phyloP scores from a whole-genome alignment of 2,797 vertebrate species.

The Poecile montanus region DNA sequence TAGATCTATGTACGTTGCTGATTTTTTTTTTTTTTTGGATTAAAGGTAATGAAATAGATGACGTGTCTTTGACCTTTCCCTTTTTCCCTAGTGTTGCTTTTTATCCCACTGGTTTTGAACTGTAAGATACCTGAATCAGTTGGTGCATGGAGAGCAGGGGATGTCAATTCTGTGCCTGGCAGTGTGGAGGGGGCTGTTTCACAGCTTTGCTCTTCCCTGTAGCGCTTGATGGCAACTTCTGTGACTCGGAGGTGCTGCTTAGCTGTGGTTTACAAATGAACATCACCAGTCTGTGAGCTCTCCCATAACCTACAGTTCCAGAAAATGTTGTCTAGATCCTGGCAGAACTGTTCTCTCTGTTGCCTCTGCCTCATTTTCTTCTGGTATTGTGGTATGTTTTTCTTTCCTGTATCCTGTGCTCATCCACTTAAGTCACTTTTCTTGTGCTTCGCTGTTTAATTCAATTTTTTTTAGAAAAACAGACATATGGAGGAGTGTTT shows the following conservation, averaged over 20 bases:
- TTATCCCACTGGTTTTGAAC: not conserved
- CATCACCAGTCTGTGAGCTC: not conserved
- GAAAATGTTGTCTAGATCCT: not conserved
- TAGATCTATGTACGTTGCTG: not conserved
- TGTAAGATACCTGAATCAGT: not conserved
- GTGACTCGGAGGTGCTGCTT: not conserved
- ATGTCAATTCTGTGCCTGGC: not conserved
- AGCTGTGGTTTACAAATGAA: not conserved
- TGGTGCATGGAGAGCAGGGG: not conserved
- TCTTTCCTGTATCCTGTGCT: not conserved
- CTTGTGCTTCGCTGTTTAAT: not conserved
- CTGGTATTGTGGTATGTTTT: slow-evolving; percentile 12
- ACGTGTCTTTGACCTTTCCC: not conserved
- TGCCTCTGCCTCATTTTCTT: not conserved
- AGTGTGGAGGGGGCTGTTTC: not conserved
- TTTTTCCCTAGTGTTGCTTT: not conserved
- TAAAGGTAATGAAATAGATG: not conserved
- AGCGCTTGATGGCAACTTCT: not conserved
- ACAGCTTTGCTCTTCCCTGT: not conserved
- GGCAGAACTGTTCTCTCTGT: not conserved
- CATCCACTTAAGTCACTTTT: not conserved
- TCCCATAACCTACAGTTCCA: not conserved
- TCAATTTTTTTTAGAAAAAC: not conserved
- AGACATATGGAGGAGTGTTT: not conserved
- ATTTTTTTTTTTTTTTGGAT: not conserved